Percentiles rank a stretch among this genome's conserved stretches.
Evolutionary conservation across 2,113 vertebrate genomes (phyloP).

Genomic region (Porphyrio hochstetteri): DNA sequence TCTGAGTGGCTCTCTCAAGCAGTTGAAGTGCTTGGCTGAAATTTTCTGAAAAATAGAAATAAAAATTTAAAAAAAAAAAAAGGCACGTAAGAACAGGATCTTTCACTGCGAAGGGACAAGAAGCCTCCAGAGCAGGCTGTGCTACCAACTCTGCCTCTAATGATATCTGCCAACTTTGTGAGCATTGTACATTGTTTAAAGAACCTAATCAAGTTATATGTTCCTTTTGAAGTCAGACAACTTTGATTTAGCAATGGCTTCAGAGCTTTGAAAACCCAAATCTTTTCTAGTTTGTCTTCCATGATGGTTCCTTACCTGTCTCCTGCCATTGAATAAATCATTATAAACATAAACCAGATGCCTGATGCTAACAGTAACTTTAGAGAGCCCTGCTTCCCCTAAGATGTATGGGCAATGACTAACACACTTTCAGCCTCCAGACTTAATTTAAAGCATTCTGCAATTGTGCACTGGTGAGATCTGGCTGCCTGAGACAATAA

Average conservation of each 20-base stretch:
- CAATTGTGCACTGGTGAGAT: constrained; percentile 46
- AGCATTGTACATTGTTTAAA: constrained; percentile 25
- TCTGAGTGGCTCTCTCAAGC: not conserved
- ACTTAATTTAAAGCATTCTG: constrained; percentile 65
- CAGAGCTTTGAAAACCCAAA: constrained; percentile 60
- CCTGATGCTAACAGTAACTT: constrained; percentile 56
- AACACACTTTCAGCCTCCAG: constrained; percentile 53
- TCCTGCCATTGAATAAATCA: constrained; percentile 65
- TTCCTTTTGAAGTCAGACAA: constrained; percentile 53
- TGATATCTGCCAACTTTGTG: constrained; percentile 9
- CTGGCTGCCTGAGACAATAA: constrained; percentile 46
- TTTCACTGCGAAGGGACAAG: not conserved
- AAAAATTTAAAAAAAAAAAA: not conserved
- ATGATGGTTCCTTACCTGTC: constrained; percentile 52
- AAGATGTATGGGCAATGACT: constrained; percentile 54
- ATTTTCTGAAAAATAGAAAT: not conserved
- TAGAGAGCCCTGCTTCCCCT: not conserved
- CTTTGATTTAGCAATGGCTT: constrained; percentile 55
- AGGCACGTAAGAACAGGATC: not conserved
- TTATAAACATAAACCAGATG: constrained; percentile 69
- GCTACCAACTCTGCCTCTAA: constrained; percentile 31
- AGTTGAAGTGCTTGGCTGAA: not conserved
- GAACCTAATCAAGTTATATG: constrained; percentile 13
- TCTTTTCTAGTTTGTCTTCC: constrained; percentile 64
- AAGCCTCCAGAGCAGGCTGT: not conserved